phyloP scores from a whole-genome alignment of 2,888 invertebrate genomes.

The Cheilosia soror region DNA sequence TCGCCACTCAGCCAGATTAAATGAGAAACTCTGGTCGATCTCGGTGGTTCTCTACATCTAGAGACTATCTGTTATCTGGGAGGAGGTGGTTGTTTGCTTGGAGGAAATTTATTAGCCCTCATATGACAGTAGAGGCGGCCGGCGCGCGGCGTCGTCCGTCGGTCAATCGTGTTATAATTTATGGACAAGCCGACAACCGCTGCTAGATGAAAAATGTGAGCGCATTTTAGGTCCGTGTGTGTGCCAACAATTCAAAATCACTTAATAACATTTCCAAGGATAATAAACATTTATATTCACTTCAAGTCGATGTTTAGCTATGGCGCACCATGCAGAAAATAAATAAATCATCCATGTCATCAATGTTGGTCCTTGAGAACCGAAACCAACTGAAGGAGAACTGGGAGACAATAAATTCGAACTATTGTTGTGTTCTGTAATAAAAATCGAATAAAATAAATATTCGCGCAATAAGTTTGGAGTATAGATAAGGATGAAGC shows the following conservation, averaged over 20 bases:
- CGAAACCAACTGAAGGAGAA: not conserved
- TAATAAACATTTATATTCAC: slow-evolving; percentile 68
- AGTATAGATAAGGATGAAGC: slow-evolving; percentile 7
- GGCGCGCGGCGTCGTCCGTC: slow-evolving; percentile 32
- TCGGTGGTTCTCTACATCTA: slow-evolving; percentile 2
- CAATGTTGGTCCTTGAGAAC: slow-evolving; percentile 17
- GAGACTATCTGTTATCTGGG: not conserved
- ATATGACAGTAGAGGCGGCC: slow-evolving; percentile 31
- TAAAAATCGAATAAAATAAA: slow-evolving; percentile 50
- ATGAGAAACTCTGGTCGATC: slow-evolving; percentile 63
- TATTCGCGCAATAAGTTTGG: slow-evolving; percentile 32
- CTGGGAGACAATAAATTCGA: slow-evolving; percentile 39
- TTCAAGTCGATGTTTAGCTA: slow-evolving; percentile 48
- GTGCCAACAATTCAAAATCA: slow-evolving; percentile 67
- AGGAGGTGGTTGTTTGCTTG: slow-evolving; percentile 10
- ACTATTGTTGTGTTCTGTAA: slow-evolving; percentile 52
- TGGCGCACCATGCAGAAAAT: slow-evolving; percentile 47
- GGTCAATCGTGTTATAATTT: slow-evolving; percentile 73
- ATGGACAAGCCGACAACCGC: slow-evolving; percentile 50
- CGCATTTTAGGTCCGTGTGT: slow-evolving; percentile 50
- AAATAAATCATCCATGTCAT: slow-evolving; percentile 65
- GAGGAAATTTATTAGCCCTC: slow-evolving; percentile 62
- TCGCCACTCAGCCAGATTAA: slow-evolving; percentile 83
- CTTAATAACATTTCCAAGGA: slow-evolving; percentile 54
- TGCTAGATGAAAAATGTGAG: slow-evolving; percentile 66